A percentile compares a stretch with the other conserved stretches of the same genome.
Evolutionary conservation across 2,797 vertebrate genomes (phyloP).

Genomic region (Alauda arvensis): DNA sequence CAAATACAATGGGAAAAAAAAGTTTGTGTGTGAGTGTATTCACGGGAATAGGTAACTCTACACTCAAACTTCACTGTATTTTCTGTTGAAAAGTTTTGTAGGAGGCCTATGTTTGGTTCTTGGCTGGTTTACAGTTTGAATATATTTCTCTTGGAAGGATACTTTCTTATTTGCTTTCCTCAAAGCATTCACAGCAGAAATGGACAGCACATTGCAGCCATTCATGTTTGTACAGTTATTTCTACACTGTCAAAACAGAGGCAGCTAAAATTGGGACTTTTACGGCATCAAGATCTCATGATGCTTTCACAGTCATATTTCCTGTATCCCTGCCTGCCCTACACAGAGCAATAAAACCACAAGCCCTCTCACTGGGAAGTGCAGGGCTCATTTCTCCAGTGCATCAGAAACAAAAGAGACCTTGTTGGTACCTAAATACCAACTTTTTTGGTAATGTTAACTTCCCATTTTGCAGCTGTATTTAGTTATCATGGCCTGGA

Average conservation of each 20-base stretch:
- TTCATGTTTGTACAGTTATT: background rate
- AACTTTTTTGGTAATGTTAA: slow-evolving; percentile 21
- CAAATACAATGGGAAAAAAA: background rate
- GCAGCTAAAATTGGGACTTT: background rate
- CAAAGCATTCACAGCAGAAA: background rate
- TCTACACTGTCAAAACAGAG: background rate
- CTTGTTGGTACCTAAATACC: slow-evolving; percentile 20
- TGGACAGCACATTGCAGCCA: background rate
- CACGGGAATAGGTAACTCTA: too few relatives aligned
- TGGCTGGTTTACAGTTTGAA: background rate
- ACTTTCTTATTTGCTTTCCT: background rate
- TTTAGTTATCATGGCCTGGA: slow-evolving; percentile 34
- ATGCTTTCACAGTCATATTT: background rate
- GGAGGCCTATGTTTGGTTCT: background rate
- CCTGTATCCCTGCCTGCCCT: background rate
- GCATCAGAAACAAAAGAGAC: slow-evolving; percentile 44
- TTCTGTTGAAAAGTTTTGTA: background rate
- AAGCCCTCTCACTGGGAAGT: slow-evolving; percentile 1
- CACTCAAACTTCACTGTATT: background rate
- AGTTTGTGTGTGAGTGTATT: rapidly evolving
- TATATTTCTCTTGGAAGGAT: background rate
- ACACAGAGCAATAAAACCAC: slow-evolving; percentile 38
- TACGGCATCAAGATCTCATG: background rate
- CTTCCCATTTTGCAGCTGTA: slow-evolving; percentile 49
- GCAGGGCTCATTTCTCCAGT: slow-evolving; percentile 42